Evolutionary conservation across 1,140 invertebrate genomes (phyloP), one percentile per base, ranked within the genome.

Genomic region (Leptinotarsa texana): DNA sequence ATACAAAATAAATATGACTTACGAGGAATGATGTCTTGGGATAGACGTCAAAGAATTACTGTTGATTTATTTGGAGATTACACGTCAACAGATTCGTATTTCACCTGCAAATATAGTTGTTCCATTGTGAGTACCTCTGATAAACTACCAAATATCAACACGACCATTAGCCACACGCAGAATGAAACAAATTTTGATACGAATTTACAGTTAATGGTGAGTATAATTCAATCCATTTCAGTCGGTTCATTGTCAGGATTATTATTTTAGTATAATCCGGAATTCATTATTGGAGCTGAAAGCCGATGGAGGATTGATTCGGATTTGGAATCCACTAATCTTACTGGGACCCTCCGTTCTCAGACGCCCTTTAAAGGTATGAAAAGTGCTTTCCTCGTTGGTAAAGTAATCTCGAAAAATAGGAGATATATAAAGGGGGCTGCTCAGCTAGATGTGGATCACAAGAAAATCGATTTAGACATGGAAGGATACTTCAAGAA

Each of bases 391-490:
- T 88, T 90, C 17, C 82, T 94, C 15, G 88, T 88, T 4, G 92
- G 91, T 17, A 89, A 90, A 74, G 87, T 93, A 61, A 87, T 88
- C 17, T 82, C 92, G 0, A 89, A 87, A 22, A 86, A 90, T 21
- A 87, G 89, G 78, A 82, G 82, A 74, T 87, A 89, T 65, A 88
- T 93, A 21, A 84, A 89, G 18, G 92, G 92, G 5, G 88, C 89
- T 1, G 91, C 91, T 2, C 89, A 91, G 69, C 81, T 94, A 13
- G 89, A 92, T 72, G 82, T 94, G 17, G 92, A 94, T 78, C 88
- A 91, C 49, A 88, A 90, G 76, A 89, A 91, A 51, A 90, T 92
- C 71, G 89, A 89, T 0, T 87, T 90, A 1, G 85, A 86, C 68
- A 86, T 92, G 27, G 86, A 91, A 77, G 89, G 89, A 76, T 88